These are phyloP conservation scores for Zoanthus sociatus DNA, from an alignment of 92 coral and sea anemone genomes.

Conservation along the genomic window DNA sequence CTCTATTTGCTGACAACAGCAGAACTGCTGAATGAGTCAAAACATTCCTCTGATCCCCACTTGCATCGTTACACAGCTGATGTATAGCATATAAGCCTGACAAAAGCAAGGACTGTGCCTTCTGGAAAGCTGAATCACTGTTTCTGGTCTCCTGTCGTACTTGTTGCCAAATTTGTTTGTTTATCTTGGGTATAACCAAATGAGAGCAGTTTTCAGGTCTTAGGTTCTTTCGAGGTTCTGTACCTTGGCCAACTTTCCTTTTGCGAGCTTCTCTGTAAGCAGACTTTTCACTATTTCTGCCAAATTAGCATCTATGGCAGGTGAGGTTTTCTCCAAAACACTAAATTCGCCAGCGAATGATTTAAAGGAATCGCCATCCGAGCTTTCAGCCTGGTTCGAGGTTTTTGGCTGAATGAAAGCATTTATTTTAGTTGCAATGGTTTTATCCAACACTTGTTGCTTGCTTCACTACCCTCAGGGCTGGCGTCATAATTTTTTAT, in stretches of 20 bases:
- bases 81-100: slow-evolving; percentile 59
- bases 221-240: slow-evolving; percentile 39
- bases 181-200: slow-evolving; percentile 52
- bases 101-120: slow-evolving; percentile 42
- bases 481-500: not conserved
- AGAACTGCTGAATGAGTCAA: slow-evolving; percentile 59
- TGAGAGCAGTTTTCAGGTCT: slow-evolving; percentile 58
- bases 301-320: slow-evolving; percentile 46
- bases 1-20: slow-evolving; percentile 60
- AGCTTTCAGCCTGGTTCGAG: slow-evolving; percentile 2
- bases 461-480: not conserved
- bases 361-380: not conserved
- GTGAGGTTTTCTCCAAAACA: slow-evolving; percentile 7
- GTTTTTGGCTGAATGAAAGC: not conserved
- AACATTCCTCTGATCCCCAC: slow-evolving; percentile 20
- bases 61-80: slow-evolving; percentile 42
- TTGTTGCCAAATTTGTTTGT: slow-evolving; percentile 58
- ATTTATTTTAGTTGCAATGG: not conserved
- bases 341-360: not conserved
- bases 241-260: slow-evolving; percentile 38
- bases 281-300: slow-evolving; percentile 51
- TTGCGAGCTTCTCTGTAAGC: slow-evolving; percentile 47
- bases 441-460: not conserved
- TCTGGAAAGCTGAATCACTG: slow-evolving; percentile 49
- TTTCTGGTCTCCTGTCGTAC: slow-evolving; percentile 47